Conservation (phyloP, 1,140 invertebrate genomes). For the Zaprionus taronus region DNA sequence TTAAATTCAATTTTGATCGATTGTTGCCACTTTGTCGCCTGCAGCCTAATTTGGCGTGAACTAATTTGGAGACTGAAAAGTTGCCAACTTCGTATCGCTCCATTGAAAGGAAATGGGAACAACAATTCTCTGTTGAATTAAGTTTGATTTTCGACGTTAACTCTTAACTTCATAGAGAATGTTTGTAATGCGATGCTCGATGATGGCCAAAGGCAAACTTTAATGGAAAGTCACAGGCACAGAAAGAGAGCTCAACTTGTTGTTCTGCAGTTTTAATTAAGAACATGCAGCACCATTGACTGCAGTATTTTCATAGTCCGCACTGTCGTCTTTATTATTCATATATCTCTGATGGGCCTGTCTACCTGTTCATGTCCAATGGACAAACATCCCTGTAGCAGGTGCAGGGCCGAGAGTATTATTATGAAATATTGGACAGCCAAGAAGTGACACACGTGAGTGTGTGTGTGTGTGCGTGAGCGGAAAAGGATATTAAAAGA, state of each 20-base stretch:
- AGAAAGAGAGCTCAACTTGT: no score
- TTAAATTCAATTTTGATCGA: background rate
- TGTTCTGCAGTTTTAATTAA: constrained; percentile 56
- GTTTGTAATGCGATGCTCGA: background rate
- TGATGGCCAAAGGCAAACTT: background rate
- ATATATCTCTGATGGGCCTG: constrained; percentile 17
- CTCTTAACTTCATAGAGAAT: background rate
- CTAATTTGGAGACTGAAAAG: background rate
- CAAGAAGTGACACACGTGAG: constrained; percentile 10
- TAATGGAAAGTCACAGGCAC: background rate
- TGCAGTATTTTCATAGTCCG: constrained; percentile 41
- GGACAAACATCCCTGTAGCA: background rate
- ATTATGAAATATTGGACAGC: constrained; percentile 50
- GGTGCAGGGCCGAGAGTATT: constrained; percentile 11
- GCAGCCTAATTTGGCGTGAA: background rate
- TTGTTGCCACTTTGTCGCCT: background rate
- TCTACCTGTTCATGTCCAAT: background rate
- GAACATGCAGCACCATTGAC: constrained; percentile 9
- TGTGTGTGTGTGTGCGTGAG: background rate
- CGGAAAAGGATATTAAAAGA: constrained; percentile 48
- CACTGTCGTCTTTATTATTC: constrained; percentile 58
- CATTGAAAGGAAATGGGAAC: background rate
- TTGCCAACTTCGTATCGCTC: background rate
- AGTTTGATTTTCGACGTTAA: background rate
- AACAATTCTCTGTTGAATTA: background rate